Percentiles rank a stretch among this genome's conserved stretches.
These are phyloP conservation scores for Pelodiscus sinensis DNA, from an alignment of 2,113 vertebrate species.

Conservation along the genomic window DNA sequence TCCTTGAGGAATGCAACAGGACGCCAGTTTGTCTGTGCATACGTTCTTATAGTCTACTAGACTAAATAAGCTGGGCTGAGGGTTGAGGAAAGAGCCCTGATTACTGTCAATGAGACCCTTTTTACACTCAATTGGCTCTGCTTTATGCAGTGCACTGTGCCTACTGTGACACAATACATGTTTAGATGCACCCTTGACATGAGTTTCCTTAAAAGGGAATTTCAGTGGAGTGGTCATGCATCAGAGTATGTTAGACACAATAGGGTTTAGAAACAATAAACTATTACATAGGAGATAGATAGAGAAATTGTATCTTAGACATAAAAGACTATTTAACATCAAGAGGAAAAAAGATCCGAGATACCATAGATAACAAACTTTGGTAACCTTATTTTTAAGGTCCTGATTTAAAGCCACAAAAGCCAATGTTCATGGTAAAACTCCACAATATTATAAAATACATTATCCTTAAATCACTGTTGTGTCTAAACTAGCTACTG, in stretches of 20 bases:
- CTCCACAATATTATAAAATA: background rate
- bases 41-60: conserved; percentile 40
- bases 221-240: background rate
- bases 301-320: conserved; percentile 19
- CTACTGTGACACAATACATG: background rate
- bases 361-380: conserved; percentile 30
- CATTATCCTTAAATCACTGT: background rate
- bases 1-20: conserved; percentile 57
- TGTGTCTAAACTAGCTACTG: background rate
- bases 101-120: conserved; percentile 1
- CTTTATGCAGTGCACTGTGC: background rate
- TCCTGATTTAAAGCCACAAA: background rate
- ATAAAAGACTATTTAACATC: background rate
- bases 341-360: conserved; percentile 11
- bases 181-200: conserved; percentile 20
- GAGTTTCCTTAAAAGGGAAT: conserved; percentile 9
- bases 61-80: conserved; percentile 64
- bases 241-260: conserved; percentile 52
- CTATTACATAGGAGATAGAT: background rate
- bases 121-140: background rate
- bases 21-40: conserved; percentile 53
- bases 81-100: background rate
- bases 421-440: background rate
- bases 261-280: conserved; percentile 41
- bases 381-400: conserved; percentile 33